Conservation (phyloP, 2,113 vertebrate species). For the Acrocephalus kingi region DNA sequence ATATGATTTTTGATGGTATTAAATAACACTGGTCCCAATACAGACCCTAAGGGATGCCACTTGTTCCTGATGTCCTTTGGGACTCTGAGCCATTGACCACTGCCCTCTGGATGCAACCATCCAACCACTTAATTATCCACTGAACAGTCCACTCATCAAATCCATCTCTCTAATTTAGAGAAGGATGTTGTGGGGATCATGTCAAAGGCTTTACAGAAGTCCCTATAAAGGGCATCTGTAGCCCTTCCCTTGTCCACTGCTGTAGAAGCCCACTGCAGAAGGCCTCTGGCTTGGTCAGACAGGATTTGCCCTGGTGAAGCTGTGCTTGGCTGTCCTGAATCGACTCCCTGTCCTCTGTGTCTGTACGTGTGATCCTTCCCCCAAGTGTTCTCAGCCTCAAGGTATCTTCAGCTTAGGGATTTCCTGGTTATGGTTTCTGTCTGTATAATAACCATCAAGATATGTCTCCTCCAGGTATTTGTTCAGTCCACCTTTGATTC, state of each 20-base stretch:
- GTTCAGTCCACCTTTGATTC: conserved; percentile 22
- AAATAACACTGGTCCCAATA: background rate
- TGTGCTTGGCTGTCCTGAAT: background rate
- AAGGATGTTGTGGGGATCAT: background rate
- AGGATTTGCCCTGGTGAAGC: background rate
- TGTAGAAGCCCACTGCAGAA: background rate
- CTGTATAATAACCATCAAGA: background rate
- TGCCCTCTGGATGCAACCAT: background rate
- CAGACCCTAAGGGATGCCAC: background rate
- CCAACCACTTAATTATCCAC: background rate
- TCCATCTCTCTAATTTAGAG: background rate
- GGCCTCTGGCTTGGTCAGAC: background rate
- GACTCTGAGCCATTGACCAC: background rate
- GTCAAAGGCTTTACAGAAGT: background rate
- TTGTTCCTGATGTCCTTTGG: background rate
- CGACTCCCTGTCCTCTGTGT: background rate
- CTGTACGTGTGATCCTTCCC: background rate
- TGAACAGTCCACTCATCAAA: background rate
- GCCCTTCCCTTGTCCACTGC: background rate
- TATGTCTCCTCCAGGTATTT: conserved; percentile 14
- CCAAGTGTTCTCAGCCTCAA: background rate
- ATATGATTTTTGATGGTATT: background rate
- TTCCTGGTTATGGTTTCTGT: background rate
- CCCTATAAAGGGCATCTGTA: background rate
- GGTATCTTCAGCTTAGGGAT: background rate